These are phyloP conservation scores for Gymnocephalus cernua DNA, from an alignment of 2,113 vertebrate species.

Conservation along the genomic window DNA sequence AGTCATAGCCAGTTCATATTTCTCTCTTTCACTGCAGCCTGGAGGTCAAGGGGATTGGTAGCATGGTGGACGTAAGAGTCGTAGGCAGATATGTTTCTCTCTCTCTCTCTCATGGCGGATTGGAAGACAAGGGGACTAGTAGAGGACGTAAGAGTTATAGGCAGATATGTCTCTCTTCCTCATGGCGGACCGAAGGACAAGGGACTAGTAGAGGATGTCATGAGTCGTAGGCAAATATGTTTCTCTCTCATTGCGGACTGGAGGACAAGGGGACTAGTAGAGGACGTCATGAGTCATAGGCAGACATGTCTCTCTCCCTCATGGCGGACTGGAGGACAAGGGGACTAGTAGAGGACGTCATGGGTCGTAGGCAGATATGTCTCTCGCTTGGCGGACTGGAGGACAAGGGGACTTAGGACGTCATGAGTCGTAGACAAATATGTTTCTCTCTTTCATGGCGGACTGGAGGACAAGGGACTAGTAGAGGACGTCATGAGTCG, in stretches of 20 bases:
- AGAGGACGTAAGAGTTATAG: slow-evolving; percentile 6
- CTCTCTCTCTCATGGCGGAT: slow-evolving; percentile 37
- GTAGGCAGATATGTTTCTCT: slow-evolving; percentile 28
- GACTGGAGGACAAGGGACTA: slow-evolving; percentile 50
- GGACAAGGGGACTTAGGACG: slow-evolving; percentile 17
- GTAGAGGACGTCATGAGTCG: slow-evolving; percentile 4
- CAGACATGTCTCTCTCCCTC: slow-evolving; percentile 38
- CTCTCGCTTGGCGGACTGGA: slow-evolving; percentile 37
- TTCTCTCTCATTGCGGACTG: slow-evolving; percentile 53
- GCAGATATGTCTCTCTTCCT: slow-evolving; percentile 29
- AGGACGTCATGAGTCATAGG: slow-evolving; percentile 44
- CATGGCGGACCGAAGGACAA: slow-evolving; percentile 36
- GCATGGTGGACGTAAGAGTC: slow-evolving; percentile 54
- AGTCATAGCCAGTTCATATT: slow-evolving; percentile 61
- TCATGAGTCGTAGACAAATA: slow-evolving; percentile 24
- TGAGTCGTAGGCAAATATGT: slow-evolving; percentile 40
- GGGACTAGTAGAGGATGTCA: slow-evolving; percentile 39
- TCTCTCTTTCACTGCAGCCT: slow-evolving; percentile 44
- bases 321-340: slow-evolving; percentile 37
- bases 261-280: slow-evolving; percentile 51
- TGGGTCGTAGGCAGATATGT: slow-evolving; percentile 46
- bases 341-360: slow-evolving; percentile 41
- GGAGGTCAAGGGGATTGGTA: slow-evolving; percentile 63
- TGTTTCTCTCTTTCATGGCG: slow-evolving; percentile 19
- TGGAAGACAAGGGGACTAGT: slow-evolving; percentile 44